Evolutionary conservation across 2,113 vertebrate genomes (phyloP), one percentile per base, ranked within the genome.

Genomic region (Pitta sordida): DNA sequence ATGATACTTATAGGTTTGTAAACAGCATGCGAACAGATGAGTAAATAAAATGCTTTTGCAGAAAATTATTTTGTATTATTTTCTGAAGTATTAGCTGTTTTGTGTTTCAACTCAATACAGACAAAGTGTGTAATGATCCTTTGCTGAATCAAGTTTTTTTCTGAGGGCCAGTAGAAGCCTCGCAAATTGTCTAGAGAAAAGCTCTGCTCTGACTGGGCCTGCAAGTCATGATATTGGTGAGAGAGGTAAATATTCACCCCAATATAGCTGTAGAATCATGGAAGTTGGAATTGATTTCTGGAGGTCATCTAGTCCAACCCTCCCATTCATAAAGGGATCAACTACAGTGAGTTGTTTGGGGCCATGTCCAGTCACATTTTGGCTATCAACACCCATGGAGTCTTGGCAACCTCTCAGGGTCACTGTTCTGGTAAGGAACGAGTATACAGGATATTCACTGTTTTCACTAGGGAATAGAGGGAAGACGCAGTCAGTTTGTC

Each of bases 11-110:
- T 36, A 94, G 91, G 80, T 94, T 90, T 86, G 58, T 91, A 97
- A 96, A 90, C 83, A 97, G 88, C 93, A 93, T 91, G 86, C 69
- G 80, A 95, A 88, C 15, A 95, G 86, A 79, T 56, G 83, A 95
- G 67, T 84, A 88, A 95, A 94, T 90, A 91, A 95, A 87, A 92
- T 84, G 74, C 11, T 83, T 93, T 83, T 26, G 17, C 41, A 90
- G 74, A 88, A 97, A 96, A 51, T 69, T 68, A 91, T 84, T 82
- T 75, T 94, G 88, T 91, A 80, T 86, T 91, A 71, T 86, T 30
- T 46, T 88, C 67, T 81, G 48, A 93, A 90, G 49, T 34, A 64
- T 49, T 11, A 39, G 23, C 39, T 89, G 77, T 65, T 89, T 75
- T 80, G 26, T 63, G 41, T 64, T 90, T 93, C 74, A 88, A 8